Base-by-base conservation (phyloP, 2,888 invertebrate genomes). In the Tanypteryx hageni region DNA sequence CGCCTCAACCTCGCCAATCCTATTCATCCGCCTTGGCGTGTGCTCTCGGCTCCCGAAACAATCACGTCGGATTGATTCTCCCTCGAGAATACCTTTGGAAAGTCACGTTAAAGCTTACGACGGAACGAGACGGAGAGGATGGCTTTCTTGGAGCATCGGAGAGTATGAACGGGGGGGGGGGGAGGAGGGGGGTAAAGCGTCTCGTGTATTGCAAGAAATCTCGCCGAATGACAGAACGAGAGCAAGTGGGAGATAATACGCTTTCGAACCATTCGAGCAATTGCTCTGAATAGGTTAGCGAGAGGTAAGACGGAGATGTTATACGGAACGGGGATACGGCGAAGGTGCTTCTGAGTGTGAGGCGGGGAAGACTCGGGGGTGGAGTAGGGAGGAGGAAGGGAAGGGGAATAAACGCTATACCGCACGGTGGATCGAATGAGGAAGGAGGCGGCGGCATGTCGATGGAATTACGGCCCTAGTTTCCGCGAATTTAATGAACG, bases 241-340 rank as follows among this genome's bases (percentile, higher is more conserved):
- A 76, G 76, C 76, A 76, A 76, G n/a, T 22, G 76, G 76, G 27
- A 76, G 76, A 76, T 76, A 76, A 27, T 76, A 76, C 76, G 27
- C 2, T 76, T 27, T 27, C 76, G 22, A 22, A 11, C 76, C 27
- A 27, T n/a, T 68, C 11, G 9, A 76, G 76, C 76, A 76, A 76
- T 76, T 76, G 76, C 22, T 76, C 76, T 27, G 11, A 22, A 22
- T n/a, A 76, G 3, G 76, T 68, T 44, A 44, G 44, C 44, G n/a
- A 14, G 14, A 76, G 76, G 61, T 16, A 7, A 76, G 27, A 76
- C 22, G 10, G 76, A 76, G 76, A 27, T 76, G 7, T 68, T 16
- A 8, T 27, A 76, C 2, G 76, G 76, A 10, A 76, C n/a, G 27
- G 76, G 14, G 14, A 76, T 22, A 76, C 14, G 76, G 22, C 7